A percentile compares a stretch with the other conserved stretches of the same genome.
Conservation (phyloP, 2,113 vertebrate species). For the Meles meles region DNA sequence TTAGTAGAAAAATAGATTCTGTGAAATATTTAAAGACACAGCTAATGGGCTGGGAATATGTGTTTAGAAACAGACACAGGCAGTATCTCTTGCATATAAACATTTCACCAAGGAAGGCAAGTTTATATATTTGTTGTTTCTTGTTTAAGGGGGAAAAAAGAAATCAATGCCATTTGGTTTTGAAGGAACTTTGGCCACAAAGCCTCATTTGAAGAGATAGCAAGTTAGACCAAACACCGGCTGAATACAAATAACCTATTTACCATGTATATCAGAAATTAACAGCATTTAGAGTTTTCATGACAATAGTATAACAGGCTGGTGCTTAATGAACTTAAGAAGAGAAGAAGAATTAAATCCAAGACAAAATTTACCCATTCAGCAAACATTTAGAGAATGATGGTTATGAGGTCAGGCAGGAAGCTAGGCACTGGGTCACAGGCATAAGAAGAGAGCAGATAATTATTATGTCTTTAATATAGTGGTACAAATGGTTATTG, state of each 20-base stretch:
- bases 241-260: slow-evolving; percentile 66
- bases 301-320: slow-evolving; percentile 24
- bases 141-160: slow-evolving; percentile 32
- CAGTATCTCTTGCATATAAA: slow-evolving; percentile 44
- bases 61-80: slow-evolving; percentile 29
- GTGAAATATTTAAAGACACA: slow-evolving; percentile 54
- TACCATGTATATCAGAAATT: slow-evolving; percentile 59
- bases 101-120: neutral
- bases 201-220: slow-evolving; percentile 42
- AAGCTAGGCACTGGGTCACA: neutral
- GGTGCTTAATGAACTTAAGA: slow-evolving; percentile 17
- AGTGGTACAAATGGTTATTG: neutral
- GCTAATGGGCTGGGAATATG: neutral
- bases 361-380: slow-evolving; percentile 44
- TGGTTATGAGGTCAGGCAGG: neutral
- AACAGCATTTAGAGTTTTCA: slow-evolving; percentile 44
- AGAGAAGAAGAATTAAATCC: slow-evolving; percentile 45
- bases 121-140: slow-evolving; percentile 34
- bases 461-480: neutral
- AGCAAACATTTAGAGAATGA: slow-evolving; percentile 19
- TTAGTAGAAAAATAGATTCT: slow-evolving; percentile 45
- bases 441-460: neutral
- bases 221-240: slow-evolving; percentile 39
- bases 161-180: slow-evolving; percentile 34
- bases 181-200: slow-evolving; percentile 1